Percentiles rank a stretch among this genome's conserved stretches.
Conservation (phyloP, 2,797 vertebrate species). For the Danio tinwini region DNA sequence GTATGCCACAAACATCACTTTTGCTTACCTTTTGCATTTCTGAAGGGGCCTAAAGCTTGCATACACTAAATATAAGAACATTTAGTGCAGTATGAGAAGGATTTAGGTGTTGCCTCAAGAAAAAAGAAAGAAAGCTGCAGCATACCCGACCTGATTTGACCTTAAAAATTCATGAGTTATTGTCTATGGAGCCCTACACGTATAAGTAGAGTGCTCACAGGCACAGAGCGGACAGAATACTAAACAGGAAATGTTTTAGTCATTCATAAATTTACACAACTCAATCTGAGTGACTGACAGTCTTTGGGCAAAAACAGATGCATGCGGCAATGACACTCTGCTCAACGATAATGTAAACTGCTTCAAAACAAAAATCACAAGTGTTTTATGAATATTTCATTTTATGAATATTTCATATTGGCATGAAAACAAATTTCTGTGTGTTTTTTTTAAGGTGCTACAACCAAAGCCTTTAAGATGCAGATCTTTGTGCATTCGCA, state of each 20-base stretch:
- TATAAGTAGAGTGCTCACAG: neutral
- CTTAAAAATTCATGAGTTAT: slow-evolving; percentile 7
- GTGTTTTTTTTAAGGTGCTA: neutral
- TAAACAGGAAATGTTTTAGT: neutral
- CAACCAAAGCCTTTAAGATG: neutral
- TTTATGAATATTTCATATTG: too few relatives aligned
- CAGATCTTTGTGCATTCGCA: neutral
- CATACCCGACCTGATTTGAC: neutral
- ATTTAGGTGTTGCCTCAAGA: neutral
- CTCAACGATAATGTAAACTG: neutral
- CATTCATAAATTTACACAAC: neutral
- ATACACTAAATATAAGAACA: neutral
- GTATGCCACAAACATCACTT: neutral
- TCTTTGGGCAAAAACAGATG: neutral
- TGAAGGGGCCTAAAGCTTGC: neutral
- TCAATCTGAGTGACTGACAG: neutral
- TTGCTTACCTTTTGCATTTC: too few relatives aligned
- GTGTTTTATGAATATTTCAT: neutral
- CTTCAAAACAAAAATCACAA: neutral
- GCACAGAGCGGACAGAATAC: slow-evolving; percentile 16
- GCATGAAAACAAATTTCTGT: neutral
- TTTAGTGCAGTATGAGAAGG: too few relatives aligned
- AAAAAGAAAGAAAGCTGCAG: neutral
- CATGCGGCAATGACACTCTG: neutral
- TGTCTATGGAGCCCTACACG: neutral